These are phyloP conservation scores for Anniella stebbinsi DNA, from an alignment of 2,797 vertebrate species.

Conservation along the genomic window DNA sequence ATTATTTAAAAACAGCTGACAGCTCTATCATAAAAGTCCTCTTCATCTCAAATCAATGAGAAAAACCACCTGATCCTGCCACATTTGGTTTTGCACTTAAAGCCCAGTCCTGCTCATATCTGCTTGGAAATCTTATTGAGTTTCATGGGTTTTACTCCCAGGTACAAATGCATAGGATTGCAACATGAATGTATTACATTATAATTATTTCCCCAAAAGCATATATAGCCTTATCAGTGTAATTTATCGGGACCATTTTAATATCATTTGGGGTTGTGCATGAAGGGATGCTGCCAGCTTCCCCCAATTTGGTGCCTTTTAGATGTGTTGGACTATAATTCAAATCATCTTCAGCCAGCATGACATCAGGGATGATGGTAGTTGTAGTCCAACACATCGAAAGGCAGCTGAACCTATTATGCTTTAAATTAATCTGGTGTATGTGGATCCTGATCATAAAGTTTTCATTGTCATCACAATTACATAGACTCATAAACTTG, in stretches of 20 bases:
- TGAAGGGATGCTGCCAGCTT: background rate
- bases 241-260: background rate
- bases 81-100: background rate
- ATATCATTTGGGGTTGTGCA: too few relatives aligned
- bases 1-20: background rate
- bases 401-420: background rate
- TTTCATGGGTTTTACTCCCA: background rate
- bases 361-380: too few relatives aligned
- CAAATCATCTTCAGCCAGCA: too few relatives aligned
- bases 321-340: too few relatives aligned
- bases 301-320: too few relatives aligned
- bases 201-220: background rate
- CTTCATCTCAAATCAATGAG: background rate
- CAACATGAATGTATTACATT: background rate
- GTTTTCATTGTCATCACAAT: background rate
- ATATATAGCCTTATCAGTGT: background rate
- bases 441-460: background rate
- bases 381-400: too few relatives aligned
- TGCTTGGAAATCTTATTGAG: background rate
- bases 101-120: too few relatives aligned
- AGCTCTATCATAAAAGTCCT: background rate
- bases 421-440: background rate
- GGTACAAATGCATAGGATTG: background rate
- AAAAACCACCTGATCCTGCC: background rate
- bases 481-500: background rate